Evolutionary conservation across 2,888 invertebrate genomes (phyloP).

Genomic region (Junonia oenone): DNA sequence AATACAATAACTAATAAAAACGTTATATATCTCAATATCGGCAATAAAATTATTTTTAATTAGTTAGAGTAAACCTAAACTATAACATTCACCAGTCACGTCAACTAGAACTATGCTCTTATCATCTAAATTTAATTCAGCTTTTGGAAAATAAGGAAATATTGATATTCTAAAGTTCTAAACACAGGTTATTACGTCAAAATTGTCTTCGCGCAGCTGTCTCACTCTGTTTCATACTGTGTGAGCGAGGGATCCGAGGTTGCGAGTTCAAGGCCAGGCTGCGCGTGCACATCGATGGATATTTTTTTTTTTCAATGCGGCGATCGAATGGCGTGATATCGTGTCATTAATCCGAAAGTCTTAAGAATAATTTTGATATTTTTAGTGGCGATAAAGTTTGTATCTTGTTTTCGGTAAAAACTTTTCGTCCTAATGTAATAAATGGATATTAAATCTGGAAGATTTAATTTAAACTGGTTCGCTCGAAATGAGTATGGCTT

Average conservation of each 20-base stretch:
- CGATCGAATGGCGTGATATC: conserved; percentile 16
- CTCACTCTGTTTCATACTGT: background rate
- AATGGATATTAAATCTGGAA: background rate
- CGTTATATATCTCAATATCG: no score
- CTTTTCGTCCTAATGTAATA: background rate
- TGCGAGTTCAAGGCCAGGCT: conserved; percentile 23
- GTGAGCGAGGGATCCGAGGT: conserved; percentile 1
- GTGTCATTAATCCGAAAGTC: conserved; percentile 17
- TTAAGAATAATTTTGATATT: background rate
- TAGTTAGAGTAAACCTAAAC: background rate
- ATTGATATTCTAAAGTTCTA: background rate
- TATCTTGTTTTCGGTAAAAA: background rate
- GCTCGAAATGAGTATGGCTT: background rate
- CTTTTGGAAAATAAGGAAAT: background rate
- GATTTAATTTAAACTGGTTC: background rate
- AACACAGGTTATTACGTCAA: background rate
- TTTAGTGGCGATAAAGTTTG: conserved; percentile 5
- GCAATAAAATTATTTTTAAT: background rate
- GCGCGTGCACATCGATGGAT: conserved; percentile 14
- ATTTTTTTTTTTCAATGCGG: conserved; percentile 12
- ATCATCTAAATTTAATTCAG: background rate
- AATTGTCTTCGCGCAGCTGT: conserved; percentile 6
- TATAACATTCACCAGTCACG: background rate
- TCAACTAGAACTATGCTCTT: background rate
- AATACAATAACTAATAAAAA: no score